These are phyloP conservation scores for Pitta sordida DNA, from an alignment of 2,113 vertebrate species.

Conservation along the genomic window DNA sequence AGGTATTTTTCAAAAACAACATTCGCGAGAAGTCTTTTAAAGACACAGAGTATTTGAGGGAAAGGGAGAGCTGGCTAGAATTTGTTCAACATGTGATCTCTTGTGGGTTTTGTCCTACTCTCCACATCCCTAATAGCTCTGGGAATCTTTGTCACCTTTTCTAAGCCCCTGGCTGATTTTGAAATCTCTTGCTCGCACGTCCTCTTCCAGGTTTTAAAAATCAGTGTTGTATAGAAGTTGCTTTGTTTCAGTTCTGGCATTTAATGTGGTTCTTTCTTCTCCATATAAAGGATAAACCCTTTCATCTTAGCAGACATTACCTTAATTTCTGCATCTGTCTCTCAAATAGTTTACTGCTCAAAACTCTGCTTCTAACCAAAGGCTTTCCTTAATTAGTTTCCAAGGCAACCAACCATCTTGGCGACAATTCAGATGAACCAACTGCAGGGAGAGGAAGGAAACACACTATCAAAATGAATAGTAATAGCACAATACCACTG, in stretches of 20 bases:
- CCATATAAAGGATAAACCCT: conserved; percentile 47
- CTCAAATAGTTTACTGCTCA: conserved; percentile 62
- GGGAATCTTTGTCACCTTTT: conserved; percentile 16
- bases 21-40: neutral
- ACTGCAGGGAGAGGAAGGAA: conserved; percentile 52
- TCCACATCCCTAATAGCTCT: neutral
- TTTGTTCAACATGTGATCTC: neutral
- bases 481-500: conserved; percentile 48
- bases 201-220: conserved; percentile 40
- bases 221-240: conserved; percentile 8
- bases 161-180: conserved; percentile 19
- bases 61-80: neutral
- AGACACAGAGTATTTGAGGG: neutral
- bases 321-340: conserved; percentile 72
- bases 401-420: conserved; percentile 66
- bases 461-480: conserved; percentile 53
- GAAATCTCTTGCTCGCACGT: neutral
- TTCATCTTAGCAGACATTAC: conserved; percentile 66
- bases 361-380: conserved; percentile 59
- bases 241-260: conserved; percentile 28
- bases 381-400: conserved; percentile 69
- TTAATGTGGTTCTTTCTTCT: conserved; percentile 50
- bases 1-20: neutral
- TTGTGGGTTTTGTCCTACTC: neutral
- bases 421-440: conserved; percentile 49